Base-by-base conservation (phyloP, 1,140 invertebrate species). In the Zelostemma sp. region DNA sequence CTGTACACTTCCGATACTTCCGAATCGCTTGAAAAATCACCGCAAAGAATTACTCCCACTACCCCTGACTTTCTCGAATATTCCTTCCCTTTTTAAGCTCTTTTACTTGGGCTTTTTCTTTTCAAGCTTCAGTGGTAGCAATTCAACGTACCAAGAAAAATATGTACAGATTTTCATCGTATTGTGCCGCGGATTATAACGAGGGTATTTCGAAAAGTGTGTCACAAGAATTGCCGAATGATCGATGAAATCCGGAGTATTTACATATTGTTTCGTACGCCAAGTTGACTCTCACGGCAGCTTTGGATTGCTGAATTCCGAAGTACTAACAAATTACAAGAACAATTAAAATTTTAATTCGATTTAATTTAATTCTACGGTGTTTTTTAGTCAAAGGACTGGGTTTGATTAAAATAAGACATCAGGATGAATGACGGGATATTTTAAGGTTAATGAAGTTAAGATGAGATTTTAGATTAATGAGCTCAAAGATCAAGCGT, bases 21-120 rank as follows among this genome's bases (percentile, higher is more conserved):
- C 56, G 47, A 67, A 67, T 57, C 63, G 51, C 56, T 67, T 67
- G 68, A 72, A 69, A 69, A 64, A 64, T 69, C 56, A 64, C 67
- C 45, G 25, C 55, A 9, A 69, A 60, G 61, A 64, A 69, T 64
- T 47, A 43, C 59, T 60, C 51, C 31, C 12, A 14, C 17, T 56
- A 59, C 60, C 33, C 38, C 41, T n/a, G 43, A 51, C 40, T 54
- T 64, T 56, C 45, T 38, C 21, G 49, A 70, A 28, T 60, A 69
- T 68, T 61, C 19, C 40, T 47, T 62, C 51, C 54, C 43, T 38
- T 6, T 53, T 19, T 19, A 16, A 28, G 18, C 19, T 50, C 12
- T 5, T 43, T 17, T 19, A 9, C 38, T 12, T 6, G 18, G 40
- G 16, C 50, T 47, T 57, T 46, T 41, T 56, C 48, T 57, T 57